Conservation (phyloP, 1,140 invertebrate species). For the Saccostrea cuccullata region DNA sequence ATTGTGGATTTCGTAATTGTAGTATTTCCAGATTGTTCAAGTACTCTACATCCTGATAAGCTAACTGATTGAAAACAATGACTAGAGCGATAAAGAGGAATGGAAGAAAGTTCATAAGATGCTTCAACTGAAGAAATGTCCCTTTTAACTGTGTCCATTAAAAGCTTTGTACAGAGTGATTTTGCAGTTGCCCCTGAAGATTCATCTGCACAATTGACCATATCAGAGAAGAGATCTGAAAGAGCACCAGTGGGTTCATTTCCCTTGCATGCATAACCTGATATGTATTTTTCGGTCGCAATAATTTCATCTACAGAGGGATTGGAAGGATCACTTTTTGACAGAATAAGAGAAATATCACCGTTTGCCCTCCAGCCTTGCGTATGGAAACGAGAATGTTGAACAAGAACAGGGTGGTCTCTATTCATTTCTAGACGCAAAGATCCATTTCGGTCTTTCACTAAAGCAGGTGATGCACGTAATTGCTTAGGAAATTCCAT, state of each 20-base stretch:
- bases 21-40: background rate
- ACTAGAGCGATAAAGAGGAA: conserved; percentile 47
- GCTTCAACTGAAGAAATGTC: conserved; percentile 18
- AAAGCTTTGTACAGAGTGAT: no score
- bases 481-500: conserved; percentile 27
- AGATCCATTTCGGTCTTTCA: conserved; percentile 55
- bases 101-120: conserved; percentile 42
- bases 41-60: conserved; percentile 26
- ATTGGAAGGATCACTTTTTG: no score
- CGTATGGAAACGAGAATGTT: conserved; percentile 55
- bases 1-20: conserved; percentile 4
- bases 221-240: no score
- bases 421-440: conserved; percentile 53
- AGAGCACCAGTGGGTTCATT: no score
- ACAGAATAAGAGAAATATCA: conserved; percentile 35
- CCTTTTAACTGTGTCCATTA: no score
- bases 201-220: no score
- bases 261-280: no score
- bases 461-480: conserved; percentile 27
- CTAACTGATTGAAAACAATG: conserved; percentile 47
- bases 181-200: no score
- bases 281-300: no score
- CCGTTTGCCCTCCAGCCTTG: conserved; percentile 60
- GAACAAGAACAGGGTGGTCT: conserved; percentile 53
- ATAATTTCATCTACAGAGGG: no score